Conservation (phyloP, 2,797 vertebrate genomes). For the Myotis findleyi region DNA sequence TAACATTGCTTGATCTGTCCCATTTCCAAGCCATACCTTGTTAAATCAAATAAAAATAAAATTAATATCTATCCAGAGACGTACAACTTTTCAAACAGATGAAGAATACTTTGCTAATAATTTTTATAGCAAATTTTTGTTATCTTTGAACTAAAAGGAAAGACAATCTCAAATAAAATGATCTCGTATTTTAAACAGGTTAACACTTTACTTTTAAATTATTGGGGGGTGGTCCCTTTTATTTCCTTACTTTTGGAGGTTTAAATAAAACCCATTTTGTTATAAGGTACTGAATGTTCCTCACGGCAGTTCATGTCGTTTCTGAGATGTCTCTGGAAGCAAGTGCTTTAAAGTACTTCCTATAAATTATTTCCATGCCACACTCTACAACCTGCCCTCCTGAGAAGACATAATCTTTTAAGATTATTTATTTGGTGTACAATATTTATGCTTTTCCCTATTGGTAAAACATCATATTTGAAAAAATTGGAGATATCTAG, state of each 20-base stretch:
- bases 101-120: slow-evolving; percentile 8
- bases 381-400: background rate
- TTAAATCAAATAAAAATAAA: slow-evolving; percentile 23
- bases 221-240: background rate
- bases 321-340: background rate
- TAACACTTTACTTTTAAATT: background rate
- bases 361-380: background rate
- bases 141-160: background rate
- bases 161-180: background rate
- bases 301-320: background rate
- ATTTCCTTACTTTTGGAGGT: background rate
- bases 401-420: background rate
- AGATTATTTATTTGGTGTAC: background rate
- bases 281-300: background rate
- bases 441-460: background rate
- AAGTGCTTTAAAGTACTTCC: background rate
- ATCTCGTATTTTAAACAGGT: background rate
- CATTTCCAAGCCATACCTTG: background rate
- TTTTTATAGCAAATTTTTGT: background rate
- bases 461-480: background rate
- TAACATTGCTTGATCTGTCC: background rate
- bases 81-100: background rate
- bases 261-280: background rate
- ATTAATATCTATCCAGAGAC: background rate
- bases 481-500: background rate